phyloP scores from a whole-genome alignment of 2,888 invertebrate species.

The Athalia circularis region DNA sequence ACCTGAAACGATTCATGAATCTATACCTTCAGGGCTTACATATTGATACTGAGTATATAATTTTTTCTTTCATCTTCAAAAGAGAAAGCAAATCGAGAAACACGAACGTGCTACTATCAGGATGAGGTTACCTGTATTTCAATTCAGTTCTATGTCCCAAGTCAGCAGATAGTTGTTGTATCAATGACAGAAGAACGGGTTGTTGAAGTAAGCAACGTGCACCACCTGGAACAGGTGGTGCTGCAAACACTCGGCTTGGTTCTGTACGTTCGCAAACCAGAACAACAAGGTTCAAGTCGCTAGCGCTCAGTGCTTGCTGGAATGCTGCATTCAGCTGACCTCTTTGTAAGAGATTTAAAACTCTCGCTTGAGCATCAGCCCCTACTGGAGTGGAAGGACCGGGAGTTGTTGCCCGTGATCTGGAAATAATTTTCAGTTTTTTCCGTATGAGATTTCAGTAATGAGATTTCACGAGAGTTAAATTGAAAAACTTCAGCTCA shows the following conservation, averaged over 20 bases:
- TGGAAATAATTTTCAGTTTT: slow-evolving; percentile 76
- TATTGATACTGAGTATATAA: not conserved
- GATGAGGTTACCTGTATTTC: slow-evolving; percentile 81
- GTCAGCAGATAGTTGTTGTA: slow-evolving; percentile 95
- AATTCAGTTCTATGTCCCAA: slow-evolving; percentile 88
- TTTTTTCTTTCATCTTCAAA: not conserved
- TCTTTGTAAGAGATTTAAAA: slow-evolving; percentile 70
- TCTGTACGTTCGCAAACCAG: slow-evolving; percentile 91
- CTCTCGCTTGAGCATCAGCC: slow-evolving; percentile 68
- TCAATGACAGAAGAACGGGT: slow-evolving; percentile 92
- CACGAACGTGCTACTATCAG: slow-evolving; percentile 5
- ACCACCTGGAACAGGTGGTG: slow-evolving; percentile 71
- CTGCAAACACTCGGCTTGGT: slow-evolving; percentile 84
- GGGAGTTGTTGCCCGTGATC: slow-evolving; percentile 85
- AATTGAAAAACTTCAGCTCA: slow-evolving; percentile 49
- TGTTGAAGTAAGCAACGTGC: slow-evolving; percentile 87
- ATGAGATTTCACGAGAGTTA: no score
- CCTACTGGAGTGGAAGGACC: slow-evolving; percentile 77
- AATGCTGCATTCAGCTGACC: slow-evolving; percentile 92
- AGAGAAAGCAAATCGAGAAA: not conserved
- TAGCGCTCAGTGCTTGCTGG: slow-evolving; percentile 91
- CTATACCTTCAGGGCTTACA: not conserved
- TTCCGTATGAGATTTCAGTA: no score
- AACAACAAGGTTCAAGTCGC: slow-evolving; percentile 91
- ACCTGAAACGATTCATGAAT: slow-evolving; percentile 77